Evolutionary conservation across 2,888 invertebrate genomes (phyloP).

Genomic region (Bimastos eiseni): DNA sequence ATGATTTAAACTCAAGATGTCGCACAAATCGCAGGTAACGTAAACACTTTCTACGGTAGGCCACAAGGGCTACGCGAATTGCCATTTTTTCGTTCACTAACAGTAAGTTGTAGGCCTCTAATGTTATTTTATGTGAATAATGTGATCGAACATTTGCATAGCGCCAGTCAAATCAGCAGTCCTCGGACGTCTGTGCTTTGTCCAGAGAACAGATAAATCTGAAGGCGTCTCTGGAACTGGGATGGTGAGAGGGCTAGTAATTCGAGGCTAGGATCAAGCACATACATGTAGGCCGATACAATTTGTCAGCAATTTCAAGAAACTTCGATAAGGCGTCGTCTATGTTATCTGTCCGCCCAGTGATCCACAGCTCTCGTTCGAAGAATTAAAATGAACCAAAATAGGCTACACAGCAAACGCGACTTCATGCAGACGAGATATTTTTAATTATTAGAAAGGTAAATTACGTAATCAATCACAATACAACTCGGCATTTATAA

Average conservation of each 20-base stretch:
- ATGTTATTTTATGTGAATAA: too few relatives aligned
- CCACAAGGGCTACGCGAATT: neutral
- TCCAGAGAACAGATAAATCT: too few relatives aligned
- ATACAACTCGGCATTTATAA: too few relatives aligned
- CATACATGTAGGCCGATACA: too few relatives aligned
- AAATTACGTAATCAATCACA: neutral
- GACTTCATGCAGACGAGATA: neutral
- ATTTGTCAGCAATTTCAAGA: constrained; percentile 16
- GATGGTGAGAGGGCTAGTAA: too few relatives aligned
- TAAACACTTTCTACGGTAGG: constrained; percentile 6
- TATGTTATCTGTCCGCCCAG: neutral
- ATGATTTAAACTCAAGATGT: neutral
- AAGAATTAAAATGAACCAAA: neutral
- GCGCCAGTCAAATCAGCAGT: too few relatives aligned
- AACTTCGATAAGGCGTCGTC: neutral
- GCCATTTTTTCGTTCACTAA: too few relatives aligned
- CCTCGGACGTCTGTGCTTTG: too few relatives aligned
- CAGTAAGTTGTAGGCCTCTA: too few relatives aligned
- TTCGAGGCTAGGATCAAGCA: neutral
- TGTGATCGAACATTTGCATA: too few relatives aligned
- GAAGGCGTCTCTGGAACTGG: too few relatives aligned
- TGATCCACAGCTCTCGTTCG: neutral
- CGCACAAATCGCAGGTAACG: neutral
- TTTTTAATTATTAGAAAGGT: neutral
- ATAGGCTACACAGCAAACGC: neutral